Conservation (phyloP, 2,113 vertebrate genomes). For the Astur gentilis region DNA sequence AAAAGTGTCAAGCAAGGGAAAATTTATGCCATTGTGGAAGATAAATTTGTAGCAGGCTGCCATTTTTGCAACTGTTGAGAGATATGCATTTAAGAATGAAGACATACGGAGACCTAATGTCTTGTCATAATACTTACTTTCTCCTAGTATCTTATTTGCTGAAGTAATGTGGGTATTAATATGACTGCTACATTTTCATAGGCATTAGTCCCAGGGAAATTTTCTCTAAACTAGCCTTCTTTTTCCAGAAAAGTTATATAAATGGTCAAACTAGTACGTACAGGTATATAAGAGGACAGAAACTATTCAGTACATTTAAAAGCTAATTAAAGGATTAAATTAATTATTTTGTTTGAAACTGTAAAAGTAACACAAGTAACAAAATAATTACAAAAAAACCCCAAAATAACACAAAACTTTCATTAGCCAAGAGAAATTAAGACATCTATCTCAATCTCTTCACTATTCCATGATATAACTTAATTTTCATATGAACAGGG, state of each 20-base stretch:
- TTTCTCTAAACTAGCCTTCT: not conserved
- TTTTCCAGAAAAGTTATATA: not conserved
- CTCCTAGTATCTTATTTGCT: not conserved
- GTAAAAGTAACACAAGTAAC: not conserved
- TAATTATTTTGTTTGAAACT: not conserved
- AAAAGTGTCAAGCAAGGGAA: not conserved
- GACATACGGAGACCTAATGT: not conserved
- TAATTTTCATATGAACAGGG: not conserved
- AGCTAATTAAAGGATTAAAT: not conserved
- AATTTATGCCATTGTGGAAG: not conserved
- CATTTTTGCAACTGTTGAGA: not conserved
- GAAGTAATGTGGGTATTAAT: not conserved
- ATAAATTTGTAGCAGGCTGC: not conserved
- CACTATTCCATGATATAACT: not conserved
- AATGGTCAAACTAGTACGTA: not conserved
- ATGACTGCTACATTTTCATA: not conserved
- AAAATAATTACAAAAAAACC: not conserved
- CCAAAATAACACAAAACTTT: not conserved
- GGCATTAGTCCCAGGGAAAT: not conserved
- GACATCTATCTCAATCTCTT: not conserved
- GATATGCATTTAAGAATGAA: not conserved
- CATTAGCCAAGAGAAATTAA: not conserved
- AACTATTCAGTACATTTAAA: not conserved
- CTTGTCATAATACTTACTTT: not conserved
- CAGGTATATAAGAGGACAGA: not conserved